Conservation (phyloP, 2,888 invertebrate species). For the Cryptocephalus moraei region DNA sequence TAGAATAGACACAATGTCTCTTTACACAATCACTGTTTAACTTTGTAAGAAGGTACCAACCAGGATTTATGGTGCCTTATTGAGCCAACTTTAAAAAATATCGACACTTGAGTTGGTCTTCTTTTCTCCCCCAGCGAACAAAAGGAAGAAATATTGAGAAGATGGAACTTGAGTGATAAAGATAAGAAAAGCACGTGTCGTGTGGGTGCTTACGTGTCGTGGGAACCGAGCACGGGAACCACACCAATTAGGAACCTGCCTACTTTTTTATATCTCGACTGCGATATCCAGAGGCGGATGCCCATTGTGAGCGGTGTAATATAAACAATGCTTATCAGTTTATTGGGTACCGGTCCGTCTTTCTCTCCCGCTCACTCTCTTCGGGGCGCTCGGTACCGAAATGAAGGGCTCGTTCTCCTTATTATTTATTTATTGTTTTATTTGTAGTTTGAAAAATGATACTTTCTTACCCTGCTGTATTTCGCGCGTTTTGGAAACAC, state of each 20-base stretch:
- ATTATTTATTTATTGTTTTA: too few species aligned
- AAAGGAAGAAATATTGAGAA: conserved; percentile 10
- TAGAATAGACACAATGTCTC: too few species aligned
- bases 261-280: conserved; percentile 11
- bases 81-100: too few species aligned
- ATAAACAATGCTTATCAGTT: neutral
- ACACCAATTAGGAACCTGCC: conserved; percentile 22
- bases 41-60: too few species aligned
- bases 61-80: too few species aligned
- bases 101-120: neutral
- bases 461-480: too few species aligned
- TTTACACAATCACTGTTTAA: too few species aligned
- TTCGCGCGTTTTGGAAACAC: too few species aligned
- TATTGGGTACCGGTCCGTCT: neutral
- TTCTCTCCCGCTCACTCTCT: too few species aligned
- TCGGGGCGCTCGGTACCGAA: too few species aligned
- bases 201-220: conserved; percentile 24
- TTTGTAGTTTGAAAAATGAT: too few species aligned
- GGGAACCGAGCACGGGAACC: conserved; percentile 26
- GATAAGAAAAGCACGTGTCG: conserved; percentile 22
- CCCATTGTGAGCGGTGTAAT: neutral
- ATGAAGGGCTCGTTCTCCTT: too few species aligned
- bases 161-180: conserved; percentile 17
- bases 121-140: conserved; percentile 4
- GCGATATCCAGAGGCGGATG: conserved; percentile 11